A percentile compares a stretch with the other conserved stretches of the same genome.
These are phyloP conservation scores for Orchestia grillus DNA, from an alignment of 1,140 invertebrate genomes.

Conservation along the genomic window DNA sequence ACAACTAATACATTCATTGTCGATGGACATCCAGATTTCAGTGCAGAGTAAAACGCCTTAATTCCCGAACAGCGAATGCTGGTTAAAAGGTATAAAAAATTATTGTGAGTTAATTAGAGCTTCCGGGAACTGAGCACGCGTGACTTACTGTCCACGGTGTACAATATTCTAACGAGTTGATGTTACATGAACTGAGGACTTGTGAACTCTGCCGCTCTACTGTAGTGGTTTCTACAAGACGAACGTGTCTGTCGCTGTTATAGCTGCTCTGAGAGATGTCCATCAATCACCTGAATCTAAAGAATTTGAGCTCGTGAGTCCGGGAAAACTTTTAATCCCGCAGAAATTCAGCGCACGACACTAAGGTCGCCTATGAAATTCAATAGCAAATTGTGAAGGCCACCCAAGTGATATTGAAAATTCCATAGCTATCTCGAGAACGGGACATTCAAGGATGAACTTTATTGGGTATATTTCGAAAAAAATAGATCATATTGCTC, in stretches of 20 bases:
- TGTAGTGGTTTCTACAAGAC: too few species aligned
- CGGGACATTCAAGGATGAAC: neutral
- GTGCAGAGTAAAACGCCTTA: too few species aligned
- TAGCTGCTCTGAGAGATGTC: neutral
- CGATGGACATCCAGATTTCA: neutral
- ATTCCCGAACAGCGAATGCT: too few species aligned
- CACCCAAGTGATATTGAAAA: neutral
- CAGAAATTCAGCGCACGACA: neutral
- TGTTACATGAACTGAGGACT: neutral
- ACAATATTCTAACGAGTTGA: too few species aligned
- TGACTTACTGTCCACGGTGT: too few species aligned
- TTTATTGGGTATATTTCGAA: neutral
- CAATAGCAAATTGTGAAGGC: neutral
- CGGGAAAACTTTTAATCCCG: neutral
- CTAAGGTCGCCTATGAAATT: neutral
- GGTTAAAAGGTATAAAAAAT: too few species aligned
- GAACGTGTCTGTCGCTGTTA: neutral
- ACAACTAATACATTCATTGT: neutral
- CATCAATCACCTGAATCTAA: neutral
- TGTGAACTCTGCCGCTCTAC: neutral
- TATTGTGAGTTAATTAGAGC: too few species aligned
- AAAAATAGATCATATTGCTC: neutral
- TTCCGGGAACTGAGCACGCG: too few species aligned
- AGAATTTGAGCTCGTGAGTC: neutral
- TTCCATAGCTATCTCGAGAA: neutral